Percentiles rank a stretch among this genome's conserved stretches.
phyloP scores from a whole-genome alignment of 2,113 vertebrate genomes.

The Mola mola region DNA sequence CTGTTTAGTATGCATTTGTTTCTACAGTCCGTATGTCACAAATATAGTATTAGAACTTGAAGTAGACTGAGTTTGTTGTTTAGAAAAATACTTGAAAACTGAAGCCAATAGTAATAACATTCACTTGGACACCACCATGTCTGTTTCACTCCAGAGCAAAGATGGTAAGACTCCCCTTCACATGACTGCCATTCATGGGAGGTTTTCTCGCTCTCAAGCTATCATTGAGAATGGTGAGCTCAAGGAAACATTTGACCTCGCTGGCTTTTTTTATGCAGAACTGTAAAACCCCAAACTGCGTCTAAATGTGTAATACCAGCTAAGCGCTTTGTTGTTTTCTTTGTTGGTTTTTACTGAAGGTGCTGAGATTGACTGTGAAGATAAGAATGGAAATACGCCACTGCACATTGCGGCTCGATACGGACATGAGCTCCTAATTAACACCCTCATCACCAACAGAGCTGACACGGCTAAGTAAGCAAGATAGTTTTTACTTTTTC shows the following conservation, averaged over 20 bases:
- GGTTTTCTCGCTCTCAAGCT: constrained; percentile 98
- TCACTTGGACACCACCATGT: neutral
- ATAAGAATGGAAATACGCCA: constrained; percentile 97
- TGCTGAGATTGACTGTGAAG: constrained; percentile 97
- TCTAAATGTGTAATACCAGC: neutral
- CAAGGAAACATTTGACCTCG: neutral
- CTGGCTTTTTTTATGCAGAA: neutral
- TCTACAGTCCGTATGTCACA: no score
- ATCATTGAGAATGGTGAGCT: constrained; percentile 96
- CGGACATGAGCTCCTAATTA: constrained; percentile 97
- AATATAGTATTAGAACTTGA: no score
- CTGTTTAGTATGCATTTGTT: no score
- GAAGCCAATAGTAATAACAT: neutral
- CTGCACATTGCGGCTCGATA: constrained; percentile 98
- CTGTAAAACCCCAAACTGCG: constrained; percentile 3
- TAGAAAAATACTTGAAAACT: no score
- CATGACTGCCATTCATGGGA: constrained; percentile 98
- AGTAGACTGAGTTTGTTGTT: neutral
- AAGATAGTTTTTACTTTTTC: constrained; percentile 8
- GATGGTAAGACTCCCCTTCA: constrained; percentile 98
- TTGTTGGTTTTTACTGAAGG: constrained; percentile 72
- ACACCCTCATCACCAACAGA: constrained; percentile 95
- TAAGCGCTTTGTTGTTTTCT: constrained; percentile 10
- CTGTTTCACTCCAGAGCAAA: constrained; percentile 87
- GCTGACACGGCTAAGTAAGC: constrained; percentile 97